These are phyloP conservation scores for Gopherus evgoodei DNA, from an alignment of 2,113 vertebrate genomes.

Conservation along the genomic window DNA sequence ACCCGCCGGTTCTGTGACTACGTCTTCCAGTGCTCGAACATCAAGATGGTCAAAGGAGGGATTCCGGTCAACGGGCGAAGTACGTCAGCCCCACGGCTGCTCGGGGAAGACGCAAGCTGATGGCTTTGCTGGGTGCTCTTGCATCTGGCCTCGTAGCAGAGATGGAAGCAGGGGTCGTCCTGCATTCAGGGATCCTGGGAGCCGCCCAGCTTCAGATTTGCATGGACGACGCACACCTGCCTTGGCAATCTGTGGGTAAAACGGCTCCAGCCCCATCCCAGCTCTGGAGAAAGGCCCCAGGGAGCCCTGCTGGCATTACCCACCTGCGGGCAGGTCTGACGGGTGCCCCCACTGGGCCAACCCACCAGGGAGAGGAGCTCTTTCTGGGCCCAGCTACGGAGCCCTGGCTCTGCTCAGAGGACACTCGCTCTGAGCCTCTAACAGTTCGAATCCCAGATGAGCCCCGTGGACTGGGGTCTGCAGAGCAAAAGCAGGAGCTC, in stretches of 20 bases:
- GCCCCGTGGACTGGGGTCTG: not conserved
- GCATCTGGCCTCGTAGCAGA: not conserved
- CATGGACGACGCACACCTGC: not conserved
- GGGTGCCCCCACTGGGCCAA: too few relatives aligned
- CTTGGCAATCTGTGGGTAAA: not conserved
- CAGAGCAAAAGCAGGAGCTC: not conserved
- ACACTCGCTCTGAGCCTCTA: not conserved
- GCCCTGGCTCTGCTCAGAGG: not conserved
- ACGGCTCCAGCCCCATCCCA: not conserved
- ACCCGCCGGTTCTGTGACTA: slow-evolving; percentile 55
- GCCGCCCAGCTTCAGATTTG: not conserved
- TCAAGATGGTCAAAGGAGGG: slow-evolving; percentile 68
- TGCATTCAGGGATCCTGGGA: not conserved
- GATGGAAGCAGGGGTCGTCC: not conserved
- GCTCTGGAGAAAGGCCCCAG: too few relatives aligned
- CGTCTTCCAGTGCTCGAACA: slow-evolving; percentile 23
- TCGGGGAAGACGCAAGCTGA: too few relatives aligned
- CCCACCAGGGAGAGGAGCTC: too few relatives aligned
- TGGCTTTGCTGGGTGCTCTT: too few relatives aligned
- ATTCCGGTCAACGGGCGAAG: slow-evolving; percentile 57
- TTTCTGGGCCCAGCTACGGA: too few relatives aligned
- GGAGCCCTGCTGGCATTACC: too few relatives aligned
- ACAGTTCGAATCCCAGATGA: not conserved
- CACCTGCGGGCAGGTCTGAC: too few relatives aligned
- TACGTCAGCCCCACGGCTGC: slow-evolving; percentile 24